Percentiles rank a stretch among this genome's conserved stretches.
Evolutionary conservation across 2,113 vertebrate genomes (phyloP).

Genomic region (Gopherus flavomarginatus): DNA sequence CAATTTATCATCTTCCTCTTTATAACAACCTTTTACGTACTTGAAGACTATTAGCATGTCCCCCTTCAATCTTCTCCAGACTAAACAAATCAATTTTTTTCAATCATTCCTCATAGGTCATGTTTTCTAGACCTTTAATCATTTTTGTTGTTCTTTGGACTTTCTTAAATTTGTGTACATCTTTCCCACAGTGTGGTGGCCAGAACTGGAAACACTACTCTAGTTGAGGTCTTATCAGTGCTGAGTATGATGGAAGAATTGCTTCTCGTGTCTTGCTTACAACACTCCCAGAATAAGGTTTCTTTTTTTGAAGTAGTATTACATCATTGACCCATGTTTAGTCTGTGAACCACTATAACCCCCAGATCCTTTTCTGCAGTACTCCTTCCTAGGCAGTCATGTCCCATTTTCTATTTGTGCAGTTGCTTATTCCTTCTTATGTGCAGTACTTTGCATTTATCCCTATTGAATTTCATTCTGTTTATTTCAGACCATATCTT

Average conservation of each 20-base stretch:
- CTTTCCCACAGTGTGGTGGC: not conserved
- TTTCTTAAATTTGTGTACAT: not conserved
- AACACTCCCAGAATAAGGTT: not conserved
- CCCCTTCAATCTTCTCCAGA: not conserved
- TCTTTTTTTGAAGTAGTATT: not conserved
- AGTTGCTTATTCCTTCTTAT: not conserved
- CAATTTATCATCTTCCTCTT: not conserved
- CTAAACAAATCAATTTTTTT: not conserved
- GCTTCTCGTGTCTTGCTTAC: not conserved
- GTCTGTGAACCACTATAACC: not conserved
- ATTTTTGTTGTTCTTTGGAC: not conserved
- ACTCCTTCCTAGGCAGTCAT: not conserved
- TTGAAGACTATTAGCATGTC: not conserved
- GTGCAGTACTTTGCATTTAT: not conserved
- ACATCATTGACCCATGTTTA: not conserved
- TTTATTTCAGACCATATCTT: not conserved
- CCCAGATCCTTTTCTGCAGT: not conserved
- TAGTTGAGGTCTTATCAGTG: not conserved
- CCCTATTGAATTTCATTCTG: not conserved
- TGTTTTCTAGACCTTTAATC: not conserved
- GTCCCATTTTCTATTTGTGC: not conserved
- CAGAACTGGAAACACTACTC: not conserved
- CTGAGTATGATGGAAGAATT: not conserved
- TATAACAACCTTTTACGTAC: not conserved
- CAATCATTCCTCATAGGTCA: not conserved